These are phyloP conservation scores for Pheosia tremula DNA, from an alignment of 2,888 invertebrate species.

Conservation along the genomic window DNA sequence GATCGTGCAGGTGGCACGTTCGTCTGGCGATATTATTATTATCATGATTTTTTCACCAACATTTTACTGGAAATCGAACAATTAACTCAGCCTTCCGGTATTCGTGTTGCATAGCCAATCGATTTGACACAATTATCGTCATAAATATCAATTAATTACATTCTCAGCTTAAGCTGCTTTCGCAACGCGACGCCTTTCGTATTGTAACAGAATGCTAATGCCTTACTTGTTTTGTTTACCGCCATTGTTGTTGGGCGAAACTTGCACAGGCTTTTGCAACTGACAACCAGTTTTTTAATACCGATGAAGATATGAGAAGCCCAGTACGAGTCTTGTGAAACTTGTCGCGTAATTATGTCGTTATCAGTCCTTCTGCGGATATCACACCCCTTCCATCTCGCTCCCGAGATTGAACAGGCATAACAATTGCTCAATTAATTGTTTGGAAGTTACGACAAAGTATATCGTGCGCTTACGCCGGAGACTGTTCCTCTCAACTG, in stretches of 20 bases:
- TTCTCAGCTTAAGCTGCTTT: constrained; percentile 37
- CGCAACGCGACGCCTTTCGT: constrained; percentile 41
- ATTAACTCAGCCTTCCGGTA: constrained; percentile 11
- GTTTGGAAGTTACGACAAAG: constrained; percentile 37
- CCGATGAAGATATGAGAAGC: constrained; percentile 71
- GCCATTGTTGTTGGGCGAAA: constrained; percentile 67
- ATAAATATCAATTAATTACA: constrained; percentile 54
- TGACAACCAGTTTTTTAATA: constrained; percentile 66
- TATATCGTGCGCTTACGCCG: constrained; percentile 19
- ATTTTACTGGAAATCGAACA: background rate
- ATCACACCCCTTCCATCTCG: constrained; percentile 53
- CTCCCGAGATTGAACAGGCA: constrained; percentile 53
- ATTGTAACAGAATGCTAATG: constrained; percentile 52
- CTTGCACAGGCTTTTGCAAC: constrained; percentile 66
- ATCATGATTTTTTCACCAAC: background rate
- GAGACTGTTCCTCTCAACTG: constrained; percentile 32
- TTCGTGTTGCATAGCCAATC: constrained; percentile 45
- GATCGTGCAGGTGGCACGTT: too few species aligned
- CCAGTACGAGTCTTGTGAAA: constrained; percentile 53
- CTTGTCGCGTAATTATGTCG: constrained; percentile 48
- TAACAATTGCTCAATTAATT: constrained; percentile 59
- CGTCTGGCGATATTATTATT: too few species aligned
- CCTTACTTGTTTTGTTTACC: constrained; percentile 68
- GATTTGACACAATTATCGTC: constrained; percentile 51
- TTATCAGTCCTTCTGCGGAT: constrained; percentile 43